Evolutionary conservation across 2,113 vertebrate species (phyloP), one percentile per base, ranked within the genome.

Genomic region (Podocnemis expansa): DNA sequence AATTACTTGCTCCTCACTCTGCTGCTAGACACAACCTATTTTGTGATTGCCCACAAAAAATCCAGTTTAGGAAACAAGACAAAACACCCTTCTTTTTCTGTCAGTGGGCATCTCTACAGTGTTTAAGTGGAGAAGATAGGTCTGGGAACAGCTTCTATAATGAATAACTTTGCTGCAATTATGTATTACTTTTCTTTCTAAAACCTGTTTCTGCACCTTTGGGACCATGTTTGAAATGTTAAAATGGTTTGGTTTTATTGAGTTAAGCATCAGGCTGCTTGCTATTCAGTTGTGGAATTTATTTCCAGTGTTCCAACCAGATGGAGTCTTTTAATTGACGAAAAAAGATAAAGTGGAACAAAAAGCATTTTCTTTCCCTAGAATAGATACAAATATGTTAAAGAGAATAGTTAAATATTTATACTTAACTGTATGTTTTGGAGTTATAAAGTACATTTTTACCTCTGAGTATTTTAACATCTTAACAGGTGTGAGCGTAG

Each of bases 401-500:
- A 76, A 31, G 41, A 27, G 41, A 51, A 54, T 24, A 29, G 31
- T 78, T 34, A 79, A 43, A 51, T 41, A 24, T 70, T 49, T 25
- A 89, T 49, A 17, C 8, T 90, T 85, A 8, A 55, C 2, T 22
- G 29, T 58, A 10, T 1, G 1, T 84, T 31, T 2, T 73, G 43
- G 31, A 90, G 4, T 96, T 95, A 79, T 84, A 60, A 96, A 96
- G 93, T 31, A 24, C 4, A 0, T 82, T 3, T 70, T 90, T 80
- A 41, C 80, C 82, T 67, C 43, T 80, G 79, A 43, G 47, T 41
- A 76, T 93, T 79, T 94, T 89, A 89, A 83, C 54, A 41, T 94
- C 54, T 95, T 85, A 10, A 21, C 95, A 99, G 99, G 99, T 75
- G 12, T 99, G 96, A 98, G 96, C 54, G 97, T 99, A 93, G 99